Evolutionary conservation across 2,888 invertebrate genomes (phyloP).

Genomic region (Nudaria mundana): DNA sequence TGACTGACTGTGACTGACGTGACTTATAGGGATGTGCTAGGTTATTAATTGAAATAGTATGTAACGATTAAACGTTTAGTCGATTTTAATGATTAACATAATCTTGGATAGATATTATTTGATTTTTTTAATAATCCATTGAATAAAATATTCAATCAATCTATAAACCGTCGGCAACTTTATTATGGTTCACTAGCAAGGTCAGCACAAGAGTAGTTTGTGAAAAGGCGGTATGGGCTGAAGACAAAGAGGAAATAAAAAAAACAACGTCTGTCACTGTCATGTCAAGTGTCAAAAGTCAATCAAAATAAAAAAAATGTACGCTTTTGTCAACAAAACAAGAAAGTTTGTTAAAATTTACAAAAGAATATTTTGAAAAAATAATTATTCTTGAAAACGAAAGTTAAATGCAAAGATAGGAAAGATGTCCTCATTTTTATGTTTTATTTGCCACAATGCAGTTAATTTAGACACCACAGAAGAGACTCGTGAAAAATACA

Average conservation of each 20-base stretch:
- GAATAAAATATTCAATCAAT: no score
- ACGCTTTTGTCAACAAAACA: no score
- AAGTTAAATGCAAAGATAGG: background rate
- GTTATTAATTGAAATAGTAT: background rate
- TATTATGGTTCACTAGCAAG: background rate
- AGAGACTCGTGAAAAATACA: constrained; percentile 63
- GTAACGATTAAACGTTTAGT: constrained; percentile 10
- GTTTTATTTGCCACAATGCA: constrained; percentile 67
- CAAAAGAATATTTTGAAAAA: background rate
- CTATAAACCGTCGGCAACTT: no score
- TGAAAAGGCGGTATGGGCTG: no score
- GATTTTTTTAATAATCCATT: no score
- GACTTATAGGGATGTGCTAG: constrained; percentile 30
- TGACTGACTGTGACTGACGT: constrained; percentile 44
- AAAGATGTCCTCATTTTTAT: constrained; percentile 59
- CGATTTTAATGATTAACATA: background rate
- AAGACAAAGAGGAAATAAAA: no score
- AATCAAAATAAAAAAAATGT: no score
- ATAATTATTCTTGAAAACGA: background rate
- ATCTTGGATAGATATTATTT: no score
- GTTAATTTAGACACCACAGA: constrained; percentile 58
- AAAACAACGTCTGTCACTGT: no score
- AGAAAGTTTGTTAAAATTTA: constrained; percentile 1
- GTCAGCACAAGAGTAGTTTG: no score
- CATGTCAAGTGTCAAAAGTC: no score